phyloP scores from a whole-genome alignment of 2,113 vertebrate genomes.

The Ammodytes marinus region DNA sequence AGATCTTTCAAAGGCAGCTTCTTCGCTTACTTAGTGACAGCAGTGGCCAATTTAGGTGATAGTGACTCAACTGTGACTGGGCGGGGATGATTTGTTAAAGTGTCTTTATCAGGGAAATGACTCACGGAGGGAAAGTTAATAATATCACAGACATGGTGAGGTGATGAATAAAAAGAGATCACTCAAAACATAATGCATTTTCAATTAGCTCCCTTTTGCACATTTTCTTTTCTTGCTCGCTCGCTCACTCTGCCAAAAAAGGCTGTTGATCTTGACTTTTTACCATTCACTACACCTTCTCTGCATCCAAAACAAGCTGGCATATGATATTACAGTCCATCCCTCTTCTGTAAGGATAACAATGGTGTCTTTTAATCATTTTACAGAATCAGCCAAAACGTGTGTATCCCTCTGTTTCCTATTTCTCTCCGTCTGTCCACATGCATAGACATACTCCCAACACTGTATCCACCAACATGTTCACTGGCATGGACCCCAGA shows the following conservation, averaged over 20 bases:
- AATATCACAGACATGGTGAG: constrained; percentile 16
- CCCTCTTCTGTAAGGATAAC: background rate
- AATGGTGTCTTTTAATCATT: background rate
- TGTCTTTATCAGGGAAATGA: constrained; percentile 41
- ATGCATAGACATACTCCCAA: constrained; percentile 15
- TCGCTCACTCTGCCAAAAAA: constrained; percentile 19
- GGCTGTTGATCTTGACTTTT: background rate
- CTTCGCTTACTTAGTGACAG: background rate
- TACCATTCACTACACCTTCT: constrained; percentile 23
- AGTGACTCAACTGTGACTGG: constrained; percentile 42
- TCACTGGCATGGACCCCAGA: constrained; percentile 45
- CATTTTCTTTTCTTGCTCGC: background rate
- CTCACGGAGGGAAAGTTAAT: constrained; percentile 45
- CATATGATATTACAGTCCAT: constrained; percentile 1
- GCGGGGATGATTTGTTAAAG: constrained; percentile 15
- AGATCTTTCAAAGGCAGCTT: background rate
- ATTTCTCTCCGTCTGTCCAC: constrained; percentile 53
- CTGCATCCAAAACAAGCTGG: no score
- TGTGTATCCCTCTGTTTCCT: background rate
- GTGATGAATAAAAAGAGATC: constrained; percentile 46
- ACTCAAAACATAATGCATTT: constrained; percentile 21
- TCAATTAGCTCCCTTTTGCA: constrained; percentile 20
- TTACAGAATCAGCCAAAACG: constrained; percentile 11
- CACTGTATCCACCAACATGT: constrained; percentile 40
- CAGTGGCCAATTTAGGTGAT: constrained; percentile 19